Evolutionary conservation across 1,140 invertebrate species (phyloP), one percentile per base, ranked within the genome.

Genomic region (Helicoverpa zea): DNA sequence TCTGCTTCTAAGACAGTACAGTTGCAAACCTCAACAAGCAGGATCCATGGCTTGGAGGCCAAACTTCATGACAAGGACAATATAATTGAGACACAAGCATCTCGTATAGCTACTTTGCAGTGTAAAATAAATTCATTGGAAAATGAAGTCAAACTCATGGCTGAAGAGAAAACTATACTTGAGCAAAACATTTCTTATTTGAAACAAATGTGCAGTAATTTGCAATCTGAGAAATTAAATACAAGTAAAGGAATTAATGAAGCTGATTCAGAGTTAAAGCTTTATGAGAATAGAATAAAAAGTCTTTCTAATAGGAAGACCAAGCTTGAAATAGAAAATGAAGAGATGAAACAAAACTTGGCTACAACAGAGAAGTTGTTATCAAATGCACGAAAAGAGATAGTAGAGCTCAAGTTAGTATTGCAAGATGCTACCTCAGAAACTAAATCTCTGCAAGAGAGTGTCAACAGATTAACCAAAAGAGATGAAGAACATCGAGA

Each of bases 1-100:
- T 96, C 97, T 11, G 96, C 96, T 23, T 96, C 97, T 74, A 96
- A 96, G 51, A 96, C 92, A 82, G 14, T 90, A 23, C 93, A 95
- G 81, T 84, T 96, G 73, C 90, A 95, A 82, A 86, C 87, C 56
- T 95, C 92, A 83, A 83, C 91, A 29, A 90, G 81, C 80, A 95
- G 93, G 91, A 91, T 95, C 63, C 86, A 93, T 84, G 86, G 75
- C 64, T 84, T 95, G 66, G 94, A 95, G 88, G 85, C 87, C 64
- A 91, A 92, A 84, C 58, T 95, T 5, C 73, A 92, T 54, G 92
- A 95, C 43, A 93, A 94, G 86, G 94, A 95, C 68, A 90, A 84
- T 64, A 85, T 91, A 13, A 91, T 95, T 72, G 92, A 95, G 35
- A 92, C 86, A 83, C 94, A 95, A 88, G 89, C 92, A 59, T 87